These are phyloP conservation scores for Acestrorhynchus altus DNA, from an alignment of 2,797 vertebrate genomes.

Conservation along the genomic window DNA sequence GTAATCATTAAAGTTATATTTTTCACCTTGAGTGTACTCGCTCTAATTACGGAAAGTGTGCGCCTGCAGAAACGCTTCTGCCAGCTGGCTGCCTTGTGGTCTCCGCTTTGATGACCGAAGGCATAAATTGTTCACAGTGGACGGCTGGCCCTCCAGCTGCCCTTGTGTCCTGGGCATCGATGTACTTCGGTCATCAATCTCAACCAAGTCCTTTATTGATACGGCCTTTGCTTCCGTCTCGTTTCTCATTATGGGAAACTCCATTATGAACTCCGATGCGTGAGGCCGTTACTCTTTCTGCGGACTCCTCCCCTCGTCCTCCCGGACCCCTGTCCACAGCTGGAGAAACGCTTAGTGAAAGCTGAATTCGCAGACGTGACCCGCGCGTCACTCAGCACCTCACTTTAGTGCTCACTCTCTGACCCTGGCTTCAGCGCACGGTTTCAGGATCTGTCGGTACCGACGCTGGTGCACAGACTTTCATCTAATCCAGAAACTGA, in stretches of 20 bases:
- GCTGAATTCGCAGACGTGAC: neutral
- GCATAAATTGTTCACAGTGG: conserved; percentile 54
- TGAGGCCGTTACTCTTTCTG: neutral
- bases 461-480: no score
- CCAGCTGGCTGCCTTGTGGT: conserved; percentile 48
- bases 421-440: neutral
- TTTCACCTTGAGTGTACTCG: conserved; percentile 55
- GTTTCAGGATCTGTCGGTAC: neutral
- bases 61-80: conserved; percentile 27
- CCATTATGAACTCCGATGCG: conserved; percentile 45
- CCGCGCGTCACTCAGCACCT: neutral
- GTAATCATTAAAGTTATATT: conserved; percentile 52
- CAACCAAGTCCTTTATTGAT: conserved; percentile 45
- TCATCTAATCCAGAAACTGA: no score
- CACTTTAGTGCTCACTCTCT: neutral
- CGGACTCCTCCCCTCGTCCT: neutral
- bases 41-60: conserved; percentile 54
- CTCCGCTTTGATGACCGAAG: conserved; percentile 48
- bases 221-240: conserved; percentile 48
- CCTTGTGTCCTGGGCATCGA: conserved; percentile 25
- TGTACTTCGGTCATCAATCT: conserved; percentile 45
- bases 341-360: conserved; percentile 3
- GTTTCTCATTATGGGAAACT: conserved; percentile 48
- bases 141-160: conserved; percentile 34
- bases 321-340: neutral